These are phyloP conservation scores for Dryocosmus kuriphilus DNA, from an alignment of 2,888 invertebrate species.

Conservation along the genomic window DNA sequence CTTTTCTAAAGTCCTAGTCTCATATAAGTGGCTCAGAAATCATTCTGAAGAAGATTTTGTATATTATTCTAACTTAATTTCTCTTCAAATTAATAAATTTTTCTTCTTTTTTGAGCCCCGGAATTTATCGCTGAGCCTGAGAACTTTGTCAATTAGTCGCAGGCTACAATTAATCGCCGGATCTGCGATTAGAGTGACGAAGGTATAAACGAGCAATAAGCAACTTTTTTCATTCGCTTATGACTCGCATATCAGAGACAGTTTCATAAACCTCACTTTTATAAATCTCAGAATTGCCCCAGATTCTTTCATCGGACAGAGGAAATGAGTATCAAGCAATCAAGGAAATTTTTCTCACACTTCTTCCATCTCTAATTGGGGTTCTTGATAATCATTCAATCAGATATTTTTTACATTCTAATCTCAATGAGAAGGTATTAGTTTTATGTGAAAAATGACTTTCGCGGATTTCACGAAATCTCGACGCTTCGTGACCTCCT, in stretches of 20 bases:
- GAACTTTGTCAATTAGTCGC: constrained; percentile 74
- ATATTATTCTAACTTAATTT: neutral
- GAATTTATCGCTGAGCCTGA: constrained; percentile 66
- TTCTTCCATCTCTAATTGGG: constrained; percentile 42
- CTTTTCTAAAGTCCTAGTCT: no score
- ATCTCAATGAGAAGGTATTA: no score
- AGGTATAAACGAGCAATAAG: constrained; percentile 20
- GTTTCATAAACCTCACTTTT: neutral
- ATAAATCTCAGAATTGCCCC: constrained; percentile 12
- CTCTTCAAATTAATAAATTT: neutral
- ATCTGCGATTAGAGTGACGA: constrained; percentile 43
- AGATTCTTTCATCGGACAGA: constrained; percentile 2
- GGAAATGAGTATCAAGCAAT: constrained; percentile 28
- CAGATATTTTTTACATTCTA: no score
- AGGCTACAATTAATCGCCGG: constrained; percentile 72
- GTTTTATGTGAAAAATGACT: no score
- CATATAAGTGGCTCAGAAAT: no score
- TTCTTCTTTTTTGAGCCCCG: neutral
- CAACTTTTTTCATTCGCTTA: constrained; percentile 3
- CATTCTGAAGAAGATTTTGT: no score
- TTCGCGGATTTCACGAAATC: no score
- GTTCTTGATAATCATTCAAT: neutral
- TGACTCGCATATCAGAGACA: constrained; percentile 17
- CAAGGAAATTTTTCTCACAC: constrained; percentile 14
- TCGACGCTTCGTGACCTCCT: no score